These are phyloP conservation scores for Villa cingulata DNA, from an alignment of 2,888 invertebrate species.

Conservation along the genomic window DNA sequence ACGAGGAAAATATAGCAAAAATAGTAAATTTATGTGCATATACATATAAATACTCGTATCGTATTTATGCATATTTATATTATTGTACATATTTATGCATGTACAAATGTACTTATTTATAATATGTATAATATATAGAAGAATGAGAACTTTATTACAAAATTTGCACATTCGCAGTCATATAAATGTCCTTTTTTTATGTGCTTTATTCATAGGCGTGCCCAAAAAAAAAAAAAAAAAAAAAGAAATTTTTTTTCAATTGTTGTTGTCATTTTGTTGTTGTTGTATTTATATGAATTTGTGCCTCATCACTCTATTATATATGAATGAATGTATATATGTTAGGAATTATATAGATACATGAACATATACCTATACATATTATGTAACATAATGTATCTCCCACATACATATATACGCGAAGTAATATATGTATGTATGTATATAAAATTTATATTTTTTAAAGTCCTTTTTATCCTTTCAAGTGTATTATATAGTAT, in stretches of 20 bases:
- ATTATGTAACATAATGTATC: too few species aligned
- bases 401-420: too few species aligned
- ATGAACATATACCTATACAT: too few species aligned
- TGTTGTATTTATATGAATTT: background rate
- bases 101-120: background rate
- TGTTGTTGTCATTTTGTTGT: background rate
- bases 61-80: too few species aligned
- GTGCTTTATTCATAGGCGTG: constrained; percentile 6
- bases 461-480: background rate
- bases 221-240: background rate
- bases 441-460: too few species aligned
- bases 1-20: too few species aligned
- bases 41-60: too few species aligned
- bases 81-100: background rate
- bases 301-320: background rate
- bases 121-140: background rate
- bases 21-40: too few species aligned
- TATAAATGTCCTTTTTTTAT: background rate
- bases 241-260: too few species aligned
- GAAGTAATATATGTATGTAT: too few species aligned
- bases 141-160: background rate
- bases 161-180: background rate
- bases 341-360: background rate
- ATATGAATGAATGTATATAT: background rate
- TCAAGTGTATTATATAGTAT: too few species aligned